These are phyloP conservation scores for Alviniconcha strummeri DNA, from an alignment of 2,888 invertebrate species.

Conservation along the genomic window DNA sequence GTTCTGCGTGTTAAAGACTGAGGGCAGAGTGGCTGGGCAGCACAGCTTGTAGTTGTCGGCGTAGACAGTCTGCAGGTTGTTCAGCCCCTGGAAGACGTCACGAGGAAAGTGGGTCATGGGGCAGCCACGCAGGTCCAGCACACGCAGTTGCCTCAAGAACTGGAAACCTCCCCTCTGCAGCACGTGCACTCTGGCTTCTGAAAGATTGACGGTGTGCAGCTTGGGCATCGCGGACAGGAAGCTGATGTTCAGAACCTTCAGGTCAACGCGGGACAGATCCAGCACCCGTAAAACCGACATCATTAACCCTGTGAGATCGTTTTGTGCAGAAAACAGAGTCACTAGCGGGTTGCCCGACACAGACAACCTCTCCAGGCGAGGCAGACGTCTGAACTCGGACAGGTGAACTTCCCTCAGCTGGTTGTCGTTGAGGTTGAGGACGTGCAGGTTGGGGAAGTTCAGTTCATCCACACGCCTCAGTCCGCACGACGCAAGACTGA, in stretches of 20 bases:
- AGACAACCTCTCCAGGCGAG: not conserved
- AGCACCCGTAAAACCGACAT: not conserved
- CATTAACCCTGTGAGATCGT: too few species aligned
- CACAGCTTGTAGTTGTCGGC: conserved; percentile 26
- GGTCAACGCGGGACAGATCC: conserved; percentile 1
- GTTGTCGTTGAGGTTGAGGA: conserved; percentile 1
- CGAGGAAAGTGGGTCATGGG: not conserved
- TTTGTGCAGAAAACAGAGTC: not conserved
- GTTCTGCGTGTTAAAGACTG: not conserved
- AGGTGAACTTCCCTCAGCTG: not conserved
- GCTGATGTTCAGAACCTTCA: not conserved
- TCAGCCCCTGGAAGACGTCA: not conserved
- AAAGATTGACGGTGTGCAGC: conserved; percentile 3
- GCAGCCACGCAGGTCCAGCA: conserved; percentile 5
- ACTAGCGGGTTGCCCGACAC: conserved; percentile 5
- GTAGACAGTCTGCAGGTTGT: not conserved
- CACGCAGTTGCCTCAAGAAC: not conserved
- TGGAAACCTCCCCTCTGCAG: not conserved
- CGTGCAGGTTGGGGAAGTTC: not conserved
- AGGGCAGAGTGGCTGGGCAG: conserved; percentile 3
- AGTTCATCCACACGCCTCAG: not conserved
- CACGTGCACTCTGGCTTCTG: not conserved
- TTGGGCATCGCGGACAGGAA: not conserved
- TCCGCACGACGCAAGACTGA: not conserved
- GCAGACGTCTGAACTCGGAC: not conserved